A percentile compares a stretch with the other conserved stretches of the same genome.
Evolutionary conservation across 2,797 vertebrate species (phyloP).

Genomic region (Percopsis omiscomaycus): DNA sequence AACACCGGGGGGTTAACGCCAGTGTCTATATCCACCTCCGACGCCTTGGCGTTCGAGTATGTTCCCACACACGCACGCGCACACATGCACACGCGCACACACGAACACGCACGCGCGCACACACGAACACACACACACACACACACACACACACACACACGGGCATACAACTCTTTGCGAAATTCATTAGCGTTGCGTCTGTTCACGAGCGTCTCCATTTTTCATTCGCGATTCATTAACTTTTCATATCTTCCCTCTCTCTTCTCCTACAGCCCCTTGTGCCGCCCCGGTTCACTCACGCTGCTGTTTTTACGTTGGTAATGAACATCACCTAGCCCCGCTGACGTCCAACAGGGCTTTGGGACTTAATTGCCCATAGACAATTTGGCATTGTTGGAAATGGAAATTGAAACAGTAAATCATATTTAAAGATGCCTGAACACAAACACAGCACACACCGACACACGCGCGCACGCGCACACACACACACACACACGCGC

Average conservation of each 20-base stretch:
- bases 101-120: neutral
- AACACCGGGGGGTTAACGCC: no score
- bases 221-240: constrained; percentile 68
- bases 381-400: constrained; percentile 61
- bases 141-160: constrained; percentile 1
- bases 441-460: neutral
- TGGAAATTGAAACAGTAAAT: constrained; percentile 72
- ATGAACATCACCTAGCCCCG: neutral
- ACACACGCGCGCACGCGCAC: constrained; percentile 7
- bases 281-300: neutral
- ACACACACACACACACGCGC: constrained; percentile 7
- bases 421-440: constrained; percentile 62
- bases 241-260: constrained; percentile 46
- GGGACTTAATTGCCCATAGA: constrained; percentile 67
- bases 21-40: no score
- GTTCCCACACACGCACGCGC: neutral
- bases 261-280: constrained; percentile 11
- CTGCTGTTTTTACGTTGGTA: neutral
- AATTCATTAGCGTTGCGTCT: constrained; percentile 33
- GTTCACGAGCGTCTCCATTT: constrained; percentile 53
- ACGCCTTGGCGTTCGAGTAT: no score
- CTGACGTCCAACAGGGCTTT: constrained; percentile 31
- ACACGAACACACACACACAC: neutral
- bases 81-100: neutral
- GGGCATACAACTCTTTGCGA: neutral